Base-by-base conservation (phyloP, 2,113 vertebrate species). In the Python bivittatus region DNA sequence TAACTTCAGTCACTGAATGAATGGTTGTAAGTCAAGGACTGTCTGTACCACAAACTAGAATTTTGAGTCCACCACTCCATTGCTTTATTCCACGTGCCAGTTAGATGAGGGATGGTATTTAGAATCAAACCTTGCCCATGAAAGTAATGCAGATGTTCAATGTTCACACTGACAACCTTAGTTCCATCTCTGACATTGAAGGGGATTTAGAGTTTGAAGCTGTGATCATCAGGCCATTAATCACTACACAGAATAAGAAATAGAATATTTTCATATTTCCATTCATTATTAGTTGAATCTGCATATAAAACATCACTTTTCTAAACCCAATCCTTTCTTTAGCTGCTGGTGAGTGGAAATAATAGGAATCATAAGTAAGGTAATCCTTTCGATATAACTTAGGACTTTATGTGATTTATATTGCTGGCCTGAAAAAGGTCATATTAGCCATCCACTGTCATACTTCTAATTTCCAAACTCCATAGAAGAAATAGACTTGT, bases 401-500 rank as follows among this genome's bases (percentile, higher is more conserved):
- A 4, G 15, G 6, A 20, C 17, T 60, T 89, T 92, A 38, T 54
- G 6, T 84, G 61, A 89, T 86, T 85, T 92, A 84, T 25, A 52
- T 44, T 56, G 88, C 54, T 83, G 64, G 44, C n/a, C 72, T 53
- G 56, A 13, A 42, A 86, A 89, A 86, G 57, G 58, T 85, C 84
- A 52, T 9, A 22, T 86, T 89, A 68, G 38, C 89, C 33, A 23
- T 25, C 27, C 86, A n/a, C 86, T 84, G 68, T 48, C 68, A 60
- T 88, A 84, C 42, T 79, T 79, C 27, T 92, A 88, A 92, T 85
- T 89, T 42, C 92, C 68, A 89, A 54, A 5, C 25, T 10, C 1
- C 58, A 86, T 54, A 25, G 44, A 89, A 89, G 44, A 85, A 85
- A 64, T 64, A 68, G 88, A 53, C 23, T 42, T 92, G 88, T 56